Conservation (phyloP, 2,113 vertebrate species). For the Sigmodon hispidus region DNA sequence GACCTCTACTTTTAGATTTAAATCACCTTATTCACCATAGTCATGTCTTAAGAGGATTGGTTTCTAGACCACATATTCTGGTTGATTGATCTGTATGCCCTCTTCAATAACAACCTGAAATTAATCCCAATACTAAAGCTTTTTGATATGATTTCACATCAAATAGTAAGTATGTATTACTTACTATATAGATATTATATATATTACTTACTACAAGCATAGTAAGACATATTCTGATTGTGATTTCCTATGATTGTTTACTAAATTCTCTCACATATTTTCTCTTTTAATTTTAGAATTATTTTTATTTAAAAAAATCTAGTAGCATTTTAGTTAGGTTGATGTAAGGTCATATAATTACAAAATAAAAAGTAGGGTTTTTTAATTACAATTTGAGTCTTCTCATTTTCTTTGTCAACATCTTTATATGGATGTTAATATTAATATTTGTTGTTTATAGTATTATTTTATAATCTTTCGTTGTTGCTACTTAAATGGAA, state of each 20-base stretch:
- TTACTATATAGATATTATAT: not conserved
- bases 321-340: not conserved
- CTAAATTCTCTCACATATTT: conserved; percentile 3
- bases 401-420: not conserved
- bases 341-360: not conserved
- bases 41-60: not conserved
- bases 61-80: not conserved
- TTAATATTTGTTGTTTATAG: conserved; percentile 7
- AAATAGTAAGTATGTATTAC: not conserved
- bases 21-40: not conserved
- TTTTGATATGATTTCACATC: not conserved
- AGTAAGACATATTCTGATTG: not conserved
- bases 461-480: not conserved
- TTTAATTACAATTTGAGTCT: not conserved
- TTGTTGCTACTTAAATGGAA: not conserved
- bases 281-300: conserved; percentile 23
- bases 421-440: not conserved
- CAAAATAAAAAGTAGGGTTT: not conserved
- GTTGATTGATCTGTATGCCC: not conserved
- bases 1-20: not conserved
- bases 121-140: conserved; percentile 4
- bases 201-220: not conserved
- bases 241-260: not conserved
- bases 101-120: not conserved
- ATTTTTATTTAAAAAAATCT: conserved; percentile 38